Conservation (phyloP, 1,140 invertebrate species). For the Drosophila simulans region DNA sequence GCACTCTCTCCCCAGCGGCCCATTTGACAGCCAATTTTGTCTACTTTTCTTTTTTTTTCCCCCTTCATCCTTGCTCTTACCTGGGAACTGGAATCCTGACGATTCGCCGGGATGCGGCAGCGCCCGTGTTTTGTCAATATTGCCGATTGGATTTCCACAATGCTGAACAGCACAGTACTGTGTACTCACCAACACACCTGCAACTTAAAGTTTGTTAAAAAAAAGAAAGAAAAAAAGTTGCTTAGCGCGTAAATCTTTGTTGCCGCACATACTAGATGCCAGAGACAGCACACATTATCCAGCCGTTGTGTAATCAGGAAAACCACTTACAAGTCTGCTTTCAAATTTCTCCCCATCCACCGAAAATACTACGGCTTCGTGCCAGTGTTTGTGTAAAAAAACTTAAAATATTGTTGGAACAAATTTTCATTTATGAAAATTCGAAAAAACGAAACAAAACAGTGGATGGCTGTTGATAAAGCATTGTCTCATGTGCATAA, state of each 20-base stretch:
- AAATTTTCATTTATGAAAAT: slow-evolving; percentile 76
- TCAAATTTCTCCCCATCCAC: slow-evolving; percentile 4
- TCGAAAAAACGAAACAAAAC: slow-evolving; percentile 6
- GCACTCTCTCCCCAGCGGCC: slow-evolving; percentile 3
- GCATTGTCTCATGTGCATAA: slow-evolving; percentile 77
- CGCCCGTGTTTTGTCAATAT: slow-evolving; percentile 9
- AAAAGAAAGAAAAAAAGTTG: not conserved
- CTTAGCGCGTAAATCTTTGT: slow-evolving; percentile 55
- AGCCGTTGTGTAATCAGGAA: slow-evolving; percentile 70
- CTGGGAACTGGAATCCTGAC: not conserved
- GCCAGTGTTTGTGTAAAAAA: slow-evolving; percentile 48
- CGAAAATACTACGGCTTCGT: not conserved
- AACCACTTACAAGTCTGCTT: slow-evolving; percentile 71
- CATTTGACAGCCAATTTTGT: slow-evolving; percentile 11
- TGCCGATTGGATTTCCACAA: slow-evolving; percentile 7
- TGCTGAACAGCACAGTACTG: not conserved
- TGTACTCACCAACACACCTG: not conserved
- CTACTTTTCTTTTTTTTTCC: not conserved
- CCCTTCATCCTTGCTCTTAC: not conserved
- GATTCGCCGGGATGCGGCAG: not conserved
- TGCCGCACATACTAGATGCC: slow-evolving; percentile 29
- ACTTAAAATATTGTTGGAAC: slow-evolving; percentile 69
- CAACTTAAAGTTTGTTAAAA: slow-evolving; percentile 15
- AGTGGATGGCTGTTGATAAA: slow-evolving; percentile 52
- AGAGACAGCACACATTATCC: slow-evolving; percentile 21